Percentiles rank a stretch among this genome's conserved stretches.
Evolutionary conservation across 2,797 vertebrate species (phyloP).

Genomic region (Carcharodon carcharias): DNA sequence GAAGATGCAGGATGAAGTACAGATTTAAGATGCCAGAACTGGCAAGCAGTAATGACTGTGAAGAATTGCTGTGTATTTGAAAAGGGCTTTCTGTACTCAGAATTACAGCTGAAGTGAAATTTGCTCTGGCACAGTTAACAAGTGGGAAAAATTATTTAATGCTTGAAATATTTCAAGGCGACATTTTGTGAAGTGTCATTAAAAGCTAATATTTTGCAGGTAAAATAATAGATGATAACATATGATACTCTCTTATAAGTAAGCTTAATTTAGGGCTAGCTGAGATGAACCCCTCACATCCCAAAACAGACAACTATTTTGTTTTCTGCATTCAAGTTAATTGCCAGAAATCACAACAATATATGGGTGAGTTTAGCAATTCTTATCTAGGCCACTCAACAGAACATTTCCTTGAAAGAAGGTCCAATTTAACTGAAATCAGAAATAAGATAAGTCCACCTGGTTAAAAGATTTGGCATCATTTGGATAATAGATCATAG

Average conservation of each 20-base stretch:
- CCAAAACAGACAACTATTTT: not conserved
- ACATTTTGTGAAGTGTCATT: not conserved
- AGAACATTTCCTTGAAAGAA: not conserved
- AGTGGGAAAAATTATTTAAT: not conserved
- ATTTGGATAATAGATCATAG: not conserved
- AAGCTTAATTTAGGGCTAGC: not conserved
- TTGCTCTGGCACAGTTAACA: not conserved
- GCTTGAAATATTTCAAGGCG: not conserved
- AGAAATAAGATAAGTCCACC: not conserved
- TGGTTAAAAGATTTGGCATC: not conserved
- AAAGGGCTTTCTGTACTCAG: conserved; percentile 7
- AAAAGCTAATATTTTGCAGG: not conserved
- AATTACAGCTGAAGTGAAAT: not conserved
- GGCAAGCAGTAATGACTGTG: not conserved
- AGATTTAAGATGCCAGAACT: conserved; percentile 15
- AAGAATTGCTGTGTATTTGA: not conserved
- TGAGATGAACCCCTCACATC: not conserved
- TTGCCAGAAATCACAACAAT: not conserved
- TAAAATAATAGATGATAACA: not conserved
- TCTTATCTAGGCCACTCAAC: not conserved
- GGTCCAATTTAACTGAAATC: not conserved
- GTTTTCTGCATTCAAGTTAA: not conserved
- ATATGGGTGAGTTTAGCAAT: not conserved
- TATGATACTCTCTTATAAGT: not conserved
- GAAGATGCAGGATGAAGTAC: not conserved